Evolutionary conservation across 2,888 invertebrate genomes (phyloP).

Genomic region (Tillus elongatus): DNA sequence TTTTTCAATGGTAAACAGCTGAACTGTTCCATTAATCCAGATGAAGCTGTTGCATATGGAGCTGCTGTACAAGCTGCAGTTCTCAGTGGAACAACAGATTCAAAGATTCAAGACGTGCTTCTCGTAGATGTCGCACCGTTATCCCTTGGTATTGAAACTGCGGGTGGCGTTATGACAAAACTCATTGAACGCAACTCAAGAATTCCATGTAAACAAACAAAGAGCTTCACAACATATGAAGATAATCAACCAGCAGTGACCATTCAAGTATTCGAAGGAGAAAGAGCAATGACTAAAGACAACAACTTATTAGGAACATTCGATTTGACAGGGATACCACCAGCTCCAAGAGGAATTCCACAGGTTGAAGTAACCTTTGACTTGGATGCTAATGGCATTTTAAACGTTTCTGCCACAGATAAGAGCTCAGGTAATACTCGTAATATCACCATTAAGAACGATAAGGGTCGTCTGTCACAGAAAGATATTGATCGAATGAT

Average conservation of each 20-base stretch:
- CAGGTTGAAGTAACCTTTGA: constrained; percentile 76
- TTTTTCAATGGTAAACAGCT: constrained; percentile 74
- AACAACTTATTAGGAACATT: constrained; percentile 79
- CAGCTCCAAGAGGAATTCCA: constrained; percentile 72
- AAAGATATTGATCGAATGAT: constrained; percentile 84
- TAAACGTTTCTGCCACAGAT: constrained; percentile 71
- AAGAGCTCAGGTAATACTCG: constrained; percentile 69
- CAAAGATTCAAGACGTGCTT: constrained; percentile 71
- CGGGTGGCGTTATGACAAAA: constrained; percentile 77
- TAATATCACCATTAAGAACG: no score
- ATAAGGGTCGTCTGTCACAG: constrained; percentile 72
- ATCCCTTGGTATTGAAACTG: constrained; percentile 74
- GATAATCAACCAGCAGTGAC: constrained; percentile 91
- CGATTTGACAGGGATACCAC: constrained; percentile 73
- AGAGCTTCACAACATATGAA: constrained; percentile 80
- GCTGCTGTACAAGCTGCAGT: constrained; percentile 94
- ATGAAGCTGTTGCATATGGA: constrained; percentile 88
- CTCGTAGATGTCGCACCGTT: constrained; percentile 73
- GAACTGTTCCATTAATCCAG: constrained; percentile 87
- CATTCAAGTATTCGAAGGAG: no score
- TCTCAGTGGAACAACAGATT: no score
- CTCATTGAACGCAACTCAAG: constrained; percentile 75
- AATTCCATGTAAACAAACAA: constrained; percentile 71
- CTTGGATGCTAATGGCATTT: no score
- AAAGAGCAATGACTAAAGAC: constrained; percentile 90